Conservation (phyloP, 2,113 vertebrate genomes). For the Cnemophilus loriae region DNA sequence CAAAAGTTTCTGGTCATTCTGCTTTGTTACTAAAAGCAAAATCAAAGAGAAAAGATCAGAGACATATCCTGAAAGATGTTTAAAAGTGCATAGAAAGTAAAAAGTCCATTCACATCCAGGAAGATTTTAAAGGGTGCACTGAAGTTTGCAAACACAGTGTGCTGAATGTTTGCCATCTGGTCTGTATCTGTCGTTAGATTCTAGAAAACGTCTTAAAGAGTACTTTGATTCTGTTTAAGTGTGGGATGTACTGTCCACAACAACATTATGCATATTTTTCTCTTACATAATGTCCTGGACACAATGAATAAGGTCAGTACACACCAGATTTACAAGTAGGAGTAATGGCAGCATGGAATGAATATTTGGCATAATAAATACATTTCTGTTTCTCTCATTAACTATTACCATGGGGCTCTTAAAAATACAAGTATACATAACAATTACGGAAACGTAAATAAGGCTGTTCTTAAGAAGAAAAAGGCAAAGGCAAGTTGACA, state of each 20-base stretch:
- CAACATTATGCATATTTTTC: conserved; percentile 54
- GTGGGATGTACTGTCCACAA: conserved; percentile 56
- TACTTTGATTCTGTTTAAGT: conserved; percentile 46
- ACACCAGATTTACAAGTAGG: conserved; percentile 65
- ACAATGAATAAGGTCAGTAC: conserved; percentile 62
- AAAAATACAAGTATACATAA: background rate
- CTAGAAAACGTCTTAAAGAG: conserved; percentile 32
- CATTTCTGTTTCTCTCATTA: conserved; percentile 60
- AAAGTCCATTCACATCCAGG: background rate
- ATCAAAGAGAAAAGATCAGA: background rate
- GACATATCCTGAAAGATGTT: background rate
- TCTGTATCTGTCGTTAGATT: background rate
- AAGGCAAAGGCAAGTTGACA: background rate
- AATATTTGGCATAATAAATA: conserved; percentile 68
- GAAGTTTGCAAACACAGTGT: conserved; percentile 6
- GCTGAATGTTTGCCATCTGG: background rate
- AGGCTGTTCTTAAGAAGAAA: background rate
- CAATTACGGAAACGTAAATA: background rate
- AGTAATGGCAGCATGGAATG: conserved; percentile 66
- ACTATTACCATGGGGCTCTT: background rate
- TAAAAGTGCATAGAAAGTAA: background rate
- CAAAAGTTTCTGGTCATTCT: conserved; percentile 74
- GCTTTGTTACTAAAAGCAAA: background rate
- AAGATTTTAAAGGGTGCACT: background rate
- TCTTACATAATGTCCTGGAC: conserved; percentile 50